These are phyloP conservation scores for Drosophila austrosaltans DNA, from an alignment of 2,888 invertebrate genomes.

Conservation along the genomic window DNA sequence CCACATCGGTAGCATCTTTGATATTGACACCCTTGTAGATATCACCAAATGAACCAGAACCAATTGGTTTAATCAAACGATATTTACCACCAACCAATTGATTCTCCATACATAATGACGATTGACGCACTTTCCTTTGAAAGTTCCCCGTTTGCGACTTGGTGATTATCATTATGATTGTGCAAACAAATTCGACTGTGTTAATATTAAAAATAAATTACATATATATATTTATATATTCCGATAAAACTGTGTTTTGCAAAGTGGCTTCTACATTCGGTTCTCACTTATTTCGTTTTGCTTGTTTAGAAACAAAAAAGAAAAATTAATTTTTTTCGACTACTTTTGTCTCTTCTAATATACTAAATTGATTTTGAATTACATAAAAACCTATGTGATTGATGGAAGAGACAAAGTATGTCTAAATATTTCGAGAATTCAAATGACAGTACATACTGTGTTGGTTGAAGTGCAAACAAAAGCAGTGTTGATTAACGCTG, in stretches of 20 bases:
- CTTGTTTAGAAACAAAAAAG: slow-evolving; percentile 2
- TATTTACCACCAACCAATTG: slow-evolving; percentile 65
- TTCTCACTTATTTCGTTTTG: background rate
- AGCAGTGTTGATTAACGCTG: slow-evolving; percentile 12
- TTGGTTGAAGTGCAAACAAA: background rate
- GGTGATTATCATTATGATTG: background rate
- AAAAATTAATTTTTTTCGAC: background rate
- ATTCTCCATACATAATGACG: slow-evolving; percentile 44
- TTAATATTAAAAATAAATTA: background rate
- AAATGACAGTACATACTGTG: background rate
- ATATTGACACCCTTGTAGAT: slow-evolving; percentile 97
- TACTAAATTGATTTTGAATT: background rate
- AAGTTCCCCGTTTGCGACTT: background rate
- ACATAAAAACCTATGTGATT: background rate
- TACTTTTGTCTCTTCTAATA: background rate
- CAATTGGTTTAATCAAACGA: slow-evolving; percentile 54
- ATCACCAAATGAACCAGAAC: slow-evolving; percentile 98
- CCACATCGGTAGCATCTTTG: slow-evolving; percentile 96
- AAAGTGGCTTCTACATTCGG: slow-evolving; percentile 5
- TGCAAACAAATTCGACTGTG: background rate
- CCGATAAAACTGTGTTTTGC: background rate
- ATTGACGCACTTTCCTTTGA: background rate
- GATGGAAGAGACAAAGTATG: background rate
- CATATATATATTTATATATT: no score
- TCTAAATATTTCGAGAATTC: background rate